Evolutionary conservation across 2,888 invertebrate genomes (phyloP).

Genomic region (Chromoteleia sp.): DNA sequence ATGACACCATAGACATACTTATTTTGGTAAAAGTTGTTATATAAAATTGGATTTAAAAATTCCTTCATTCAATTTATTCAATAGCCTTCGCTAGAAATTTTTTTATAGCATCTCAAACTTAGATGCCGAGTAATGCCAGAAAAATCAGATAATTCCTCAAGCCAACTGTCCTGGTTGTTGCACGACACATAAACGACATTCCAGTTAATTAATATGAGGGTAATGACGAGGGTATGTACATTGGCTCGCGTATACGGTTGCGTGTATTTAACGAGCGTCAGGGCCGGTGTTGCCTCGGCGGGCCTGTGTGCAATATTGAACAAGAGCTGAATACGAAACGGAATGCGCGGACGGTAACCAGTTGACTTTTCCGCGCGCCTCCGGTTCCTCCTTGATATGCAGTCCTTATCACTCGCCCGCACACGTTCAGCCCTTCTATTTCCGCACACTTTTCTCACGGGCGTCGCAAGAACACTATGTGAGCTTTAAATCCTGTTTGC

Average conservation of each 20-base stretch:
- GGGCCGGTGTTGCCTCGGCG: constrained; percentile 47
- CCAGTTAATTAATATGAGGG: constrained; percentile 72
- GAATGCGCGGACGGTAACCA: constrained; percentile 50
- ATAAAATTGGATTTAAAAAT: no score
- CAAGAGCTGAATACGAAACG: constrained; percentile 68
- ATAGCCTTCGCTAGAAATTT: no score
- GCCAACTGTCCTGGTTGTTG: constrained; percentile 10
- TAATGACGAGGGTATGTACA: constrained; percentile 64
- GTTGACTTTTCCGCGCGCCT: constrained; percentile 26
- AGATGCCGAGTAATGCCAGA: neutral
- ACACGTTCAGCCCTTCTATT: constrained; percentile 57
- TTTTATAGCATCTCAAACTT: no score
- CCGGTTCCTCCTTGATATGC: constrained; percentile 61
- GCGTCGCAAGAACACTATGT: constrained; percentile 42
- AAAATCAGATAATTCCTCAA: neutral
- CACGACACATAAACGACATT: constrained; percentile 68
- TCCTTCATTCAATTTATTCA: no score
- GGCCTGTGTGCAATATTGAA: constrained; percentile 63
- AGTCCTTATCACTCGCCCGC: constrained; percentile 57
- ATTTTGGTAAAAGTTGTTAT: no score
- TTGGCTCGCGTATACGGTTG: constrained; percentile 42
- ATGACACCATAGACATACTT: no score
- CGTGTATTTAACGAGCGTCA: constrained; percentile 61
- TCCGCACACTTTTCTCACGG: constrained; percentile 49
- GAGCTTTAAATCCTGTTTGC: constrained; percentile 64